Base-by-base conservation (phyloP, 2,113 vertebrate species). In the Pygathrix nemaeus region DNA sequence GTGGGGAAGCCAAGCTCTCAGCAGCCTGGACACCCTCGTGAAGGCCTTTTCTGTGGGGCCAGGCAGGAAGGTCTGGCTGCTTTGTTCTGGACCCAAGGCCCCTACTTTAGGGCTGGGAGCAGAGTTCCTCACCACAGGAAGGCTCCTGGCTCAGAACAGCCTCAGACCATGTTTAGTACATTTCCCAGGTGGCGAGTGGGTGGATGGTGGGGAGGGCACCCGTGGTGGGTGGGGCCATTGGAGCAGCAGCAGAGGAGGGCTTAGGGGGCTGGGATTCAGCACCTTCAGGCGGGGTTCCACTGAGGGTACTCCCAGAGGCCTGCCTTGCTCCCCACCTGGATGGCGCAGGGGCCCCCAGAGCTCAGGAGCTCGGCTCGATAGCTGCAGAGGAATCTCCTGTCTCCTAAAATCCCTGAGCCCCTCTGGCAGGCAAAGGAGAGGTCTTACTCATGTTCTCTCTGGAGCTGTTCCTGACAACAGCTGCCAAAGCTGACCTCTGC, bases 171-270 rank as follows among this genome's bases (percentile, higher is more conserved):
- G 66, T 90, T 97, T 97, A 97, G 96, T 70, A 59, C 64, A 48
- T 81, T 32, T 70, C 76, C 95, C 97, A 97, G 97, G 97, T 96
- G 97, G 97, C 45, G 5, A 85, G 97, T 94, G 89, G 96, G 93
- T 55, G 95, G 90, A 89, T 76, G 92, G 96, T 66, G 92, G 12
- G 2, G 76, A 87, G 50, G 70, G 89, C 12, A 43, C 40, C 25
- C 89, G 84, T n/a, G 32, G 88, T 38, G 92, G 92, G 66, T 13
- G 70, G 88, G 76, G 70, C 40, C 2, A 1, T 30, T 5, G n/a
- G 52, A 61, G 61, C 86, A 79, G 35, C 70, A 1, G 25, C 27
- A 38, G 23, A 45, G 52, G 81, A 45, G 87, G 73, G 61, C 88
- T 81, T 12, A 30, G 27, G 50, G 88, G 43, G 57, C 91, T 88